phyloP scores from a whole-genome alignment of 1,140 invertebrate species.

The Drosophila mayri region DNA sequence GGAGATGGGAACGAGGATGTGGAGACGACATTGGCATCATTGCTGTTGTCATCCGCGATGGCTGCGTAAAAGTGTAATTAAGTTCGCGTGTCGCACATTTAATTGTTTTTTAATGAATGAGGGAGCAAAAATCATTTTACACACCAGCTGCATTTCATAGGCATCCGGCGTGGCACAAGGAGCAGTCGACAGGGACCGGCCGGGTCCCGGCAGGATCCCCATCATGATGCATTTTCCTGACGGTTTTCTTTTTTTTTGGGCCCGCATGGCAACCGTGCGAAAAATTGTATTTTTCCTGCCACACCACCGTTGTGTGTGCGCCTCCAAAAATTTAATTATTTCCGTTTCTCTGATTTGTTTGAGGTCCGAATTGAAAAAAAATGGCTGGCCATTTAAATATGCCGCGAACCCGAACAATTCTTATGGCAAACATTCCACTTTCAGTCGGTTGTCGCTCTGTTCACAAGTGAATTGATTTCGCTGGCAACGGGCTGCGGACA shows the following conservation, averaged over 20 bases:
- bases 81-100: constrained; percentile 75
- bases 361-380: constrained; percentile 29
- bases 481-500: constrained; percentile 23
- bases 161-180: constrained; percentile 10
- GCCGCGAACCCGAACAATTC: constrained; percentile 26
- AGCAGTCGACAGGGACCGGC: neutral
- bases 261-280: constrained; percentile 20
- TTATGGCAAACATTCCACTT: constrained; percentile 34
- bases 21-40: constrained; percentile 35
- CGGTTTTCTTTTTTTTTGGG: constrained; percentile 1
- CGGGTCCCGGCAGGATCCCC: neutral
- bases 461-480: constrained; percentile 47
- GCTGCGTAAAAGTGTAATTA: constrained; percentile 76
- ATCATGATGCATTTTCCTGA: constrained; percentile 21
- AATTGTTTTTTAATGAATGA: constrained; percentile 80
- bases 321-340: constrained; percentile 50
- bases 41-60: constrained; percentile 34
- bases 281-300: constrained; percentile 38
- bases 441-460: constrained; percentile 33
- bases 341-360: constrained; percentile 50
- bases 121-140: constrained; percentile 64
- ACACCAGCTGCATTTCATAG: constrained; percentile 62
- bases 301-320: constrained; percentile 3
- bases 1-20: neutral
- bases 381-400: constrained; percentile 33